Conservation (phyloP, 2,888 invertebrate species). For the Desoria tigrina region DNA sequence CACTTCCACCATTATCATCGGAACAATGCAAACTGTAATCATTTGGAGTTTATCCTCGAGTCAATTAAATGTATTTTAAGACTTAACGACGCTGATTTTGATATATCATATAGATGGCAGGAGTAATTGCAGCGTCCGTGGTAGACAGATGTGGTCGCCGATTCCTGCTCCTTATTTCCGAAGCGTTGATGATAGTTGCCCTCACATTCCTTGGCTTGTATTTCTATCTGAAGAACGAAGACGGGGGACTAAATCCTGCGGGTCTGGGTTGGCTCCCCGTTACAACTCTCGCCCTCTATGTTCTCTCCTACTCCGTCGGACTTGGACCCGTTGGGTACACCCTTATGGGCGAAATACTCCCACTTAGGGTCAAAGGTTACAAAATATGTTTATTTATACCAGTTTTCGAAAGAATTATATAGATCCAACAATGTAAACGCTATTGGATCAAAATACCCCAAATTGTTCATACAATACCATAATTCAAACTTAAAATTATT, state of each 20-base stretch:
- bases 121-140: constrained; percentile 63
- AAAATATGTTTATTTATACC: no score
- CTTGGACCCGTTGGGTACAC: constrained; percentile 67
- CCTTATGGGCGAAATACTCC: constrained; percentile 54
- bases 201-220: constrained; percentile 64
- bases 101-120: no score
- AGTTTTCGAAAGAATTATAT: no score
- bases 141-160: constrained; percentile 67
- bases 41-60: no score
- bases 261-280: constrained; percentile 64
- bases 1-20: constrained; percentile 74
- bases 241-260: constrained; percentile 58
- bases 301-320: constrained; percentile 66
- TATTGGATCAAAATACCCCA: no score
- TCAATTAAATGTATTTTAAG: no score
- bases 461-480: no score
- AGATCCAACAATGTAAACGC: no score
- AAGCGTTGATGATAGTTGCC: constrained; percentile 62
- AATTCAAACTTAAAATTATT: no score
- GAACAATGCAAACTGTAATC: constrained; percentile 75
- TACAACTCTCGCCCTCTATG: constrained; percentile 64
- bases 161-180: constrained; percentile 64
- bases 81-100: no score
- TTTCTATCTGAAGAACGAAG: constrained; percentile 61
- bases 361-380: constrained; percentile 31